Conservation (phyloP, 2,113 vertebrate genomes). For the Cyanocitta stelleri region DNA sequence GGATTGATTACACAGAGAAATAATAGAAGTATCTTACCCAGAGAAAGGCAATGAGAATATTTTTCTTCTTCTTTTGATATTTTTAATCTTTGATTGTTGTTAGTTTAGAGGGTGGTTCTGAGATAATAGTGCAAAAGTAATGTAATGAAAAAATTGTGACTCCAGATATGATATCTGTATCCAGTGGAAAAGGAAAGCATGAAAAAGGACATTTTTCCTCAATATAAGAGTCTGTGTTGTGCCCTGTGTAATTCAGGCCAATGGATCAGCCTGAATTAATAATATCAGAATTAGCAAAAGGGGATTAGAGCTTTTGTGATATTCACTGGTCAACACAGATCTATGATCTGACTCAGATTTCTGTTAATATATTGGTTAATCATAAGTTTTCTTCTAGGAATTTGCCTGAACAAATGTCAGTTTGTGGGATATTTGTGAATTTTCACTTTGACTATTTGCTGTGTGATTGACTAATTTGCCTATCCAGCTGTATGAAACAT, state of each 20-base stretch:
- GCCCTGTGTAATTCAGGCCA: background rate
- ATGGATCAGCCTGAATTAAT: background rate
- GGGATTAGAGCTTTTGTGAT: background rate
- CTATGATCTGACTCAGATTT: background rate
- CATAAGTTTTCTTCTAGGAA: background rate
- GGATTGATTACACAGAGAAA: background rate
- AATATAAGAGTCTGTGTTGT: background rate
- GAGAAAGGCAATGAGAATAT: background rate
- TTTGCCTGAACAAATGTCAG: background rate
- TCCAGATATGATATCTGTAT: background rate
- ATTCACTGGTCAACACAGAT: background rate
- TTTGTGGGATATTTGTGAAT: background rate
- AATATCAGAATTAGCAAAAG: background rate
- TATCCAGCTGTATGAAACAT: background rate
- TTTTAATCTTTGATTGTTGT: background rate
- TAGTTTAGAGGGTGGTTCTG: background rate
- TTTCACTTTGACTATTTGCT: background rate
- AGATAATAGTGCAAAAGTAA: background rate
- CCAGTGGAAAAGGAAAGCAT: background rate
- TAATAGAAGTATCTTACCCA: background rate
- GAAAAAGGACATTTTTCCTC: background rate
- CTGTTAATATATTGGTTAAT: background rate
- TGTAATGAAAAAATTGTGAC: background rate
- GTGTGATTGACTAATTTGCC: background rate
- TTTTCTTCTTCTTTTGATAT: background rate